Evolutionary conservation across 2,797 vertebrate genomes (phyloP).

Genomic region (Poecilia wingei): DNA sequence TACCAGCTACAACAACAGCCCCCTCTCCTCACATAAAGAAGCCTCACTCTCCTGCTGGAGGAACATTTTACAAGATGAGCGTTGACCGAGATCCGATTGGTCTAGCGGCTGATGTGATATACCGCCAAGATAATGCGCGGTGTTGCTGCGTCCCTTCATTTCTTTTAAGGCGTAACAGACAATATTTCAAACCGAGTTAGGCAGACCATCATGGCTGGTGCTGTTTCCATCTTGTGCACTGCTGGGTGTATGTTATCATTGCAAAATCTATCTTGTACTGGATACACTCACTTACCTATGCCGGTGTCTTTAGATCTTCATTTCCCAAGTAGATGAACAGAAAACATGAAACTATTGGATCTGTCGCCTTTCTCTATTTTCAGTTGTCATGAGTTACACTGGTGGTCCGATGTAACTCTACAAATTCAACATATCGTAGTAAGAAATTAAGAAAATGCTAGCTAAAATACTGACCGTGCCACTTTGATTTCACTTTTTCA

Average conservation of each 20-base stretch:
- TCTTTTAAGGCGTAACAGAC: conserved; percentile 20
- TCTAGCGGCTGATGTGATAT: not conserved
- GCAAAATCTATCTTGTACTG: not conserved
- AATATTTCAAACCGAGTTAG: conserved; percentile 29
- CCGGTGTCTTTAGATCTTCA: not conserved
- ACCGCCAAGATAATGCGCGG: not conserved
- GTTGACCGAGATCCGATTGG: not conserved
- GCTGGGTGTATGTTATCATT: not conserved
- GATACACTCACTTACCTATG: not conserved
- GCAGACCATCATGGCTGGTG: conserved; percentile 3
- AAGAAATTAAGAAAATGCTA: not conserved
- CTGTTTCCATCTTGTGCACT: not conserved
- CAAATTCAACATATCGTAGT: not conserved
- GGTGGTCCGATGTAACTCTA: not conserved
- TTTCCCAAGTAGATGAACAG: not conserved
- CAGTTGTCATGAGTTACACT: not conserved
- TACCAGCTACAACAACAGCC: not conserved
- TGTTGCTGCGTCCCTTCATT: conserved; percentile 16
- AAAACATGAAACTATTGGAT: not conserved
- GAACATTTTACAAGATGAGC: not conserved
- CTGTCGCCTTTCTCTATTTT: not conserved
- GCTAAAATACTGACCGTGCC: not conserved
- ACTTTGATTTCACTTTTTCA: not conserved
- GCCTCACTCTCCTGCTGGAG: not conserved
- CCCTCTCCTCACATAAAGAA: not conserved